phyloP scores from a whole-genome alignment of 2,888 invertebrate genomes.

The Melangyna quadrimaculata region DNA sequence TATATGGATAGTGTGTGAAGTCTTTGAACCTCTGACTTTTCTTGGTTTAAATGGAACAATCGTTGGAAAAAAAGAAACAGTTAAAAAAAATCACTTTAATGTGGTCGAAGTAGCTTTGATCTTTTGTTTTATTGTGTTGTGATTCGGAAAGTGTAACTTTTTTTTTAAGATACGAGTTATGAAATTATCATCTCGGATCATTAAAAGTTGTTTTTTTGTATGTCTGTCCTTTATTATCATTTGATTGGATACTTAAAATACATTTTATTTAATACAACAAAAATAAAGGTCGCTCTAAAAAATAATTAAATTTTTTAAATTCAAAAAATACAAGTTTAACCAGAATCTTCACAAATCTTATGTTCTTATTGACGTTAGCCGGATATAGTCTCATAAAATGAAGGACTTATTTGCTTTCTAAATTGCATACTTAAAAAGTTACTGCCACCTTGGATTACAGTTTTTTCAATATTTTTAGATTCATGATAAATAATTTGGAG shows the following conservation, averaged over 20 bases:
- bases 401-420: neutral
- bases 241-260: neutral
- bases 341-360: neutral
- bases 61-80: neutral
- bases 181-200: neutral
- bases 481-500: too few species aligned
- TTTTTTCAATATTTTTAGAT: too few species aligned
- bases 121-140: neutral
- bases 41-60: slow-evolving; percentile 3
- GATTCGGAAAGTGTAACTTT: neutral
- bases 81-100: neutral
- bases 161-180: neutral
- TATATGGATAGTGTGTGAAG: neutral
- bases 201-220: neutral
- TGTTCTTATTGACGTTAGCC: neutral
- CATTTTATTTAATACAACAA: neutral
- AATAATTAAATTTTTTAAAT: neutral
- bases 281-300: neutral
- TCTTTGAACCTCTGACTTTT: slow-evolving; percentile 25
- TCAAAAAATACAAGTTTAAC: neutral
- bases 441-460: neutral
- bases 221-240: neutral
- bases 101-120: neutral
- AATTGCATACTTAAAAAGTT: neutral
- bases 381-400: neutral